phyloP scores from a whole-genome alignment of 1,140 invertebrate species.

The Camponotus floridanus region DNA sequence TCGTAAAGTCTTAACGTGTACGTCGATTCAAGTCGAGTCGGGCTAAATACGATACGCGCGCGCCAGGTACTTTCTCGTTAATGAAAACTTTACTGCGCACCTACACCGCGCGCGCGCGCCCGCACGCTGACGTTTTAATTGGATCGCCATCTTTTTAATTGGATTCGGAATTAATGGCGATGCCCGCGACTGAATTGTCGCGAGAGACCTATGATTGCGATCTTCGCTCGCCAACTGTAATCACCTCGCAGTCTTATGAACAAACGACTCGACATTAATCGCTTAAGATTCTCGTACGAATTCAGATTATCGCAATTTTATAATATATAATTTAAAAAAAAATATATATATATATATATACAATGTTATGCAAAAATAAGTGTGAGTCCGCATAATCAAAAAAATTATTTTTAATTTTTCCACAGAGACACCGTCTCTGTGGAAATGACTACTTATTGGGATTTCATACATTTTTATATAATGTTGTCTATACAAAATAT shows the following conservation, averaged over 20 bases:
- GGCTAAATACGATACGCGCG: conserved; percentile 57
- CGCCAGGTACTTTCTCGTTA: conserved; percentile 75
- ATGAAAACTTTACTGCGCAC: conserved; percentile 75
- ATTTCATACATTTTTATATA: background rate
- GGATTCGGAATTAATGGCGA: conserved; percentile 71
- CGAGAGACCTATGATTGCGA: conserved; percentile 34
- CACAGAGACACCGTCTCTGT: background rate
- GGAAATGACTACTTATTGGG: background rate
- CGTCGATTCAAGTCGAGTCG: conserved; percentile 52
- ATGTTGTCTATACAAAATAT: background rate
- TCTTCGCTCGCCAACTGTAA: conserved; percentile 25
- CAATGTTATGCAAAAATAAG: background rate
- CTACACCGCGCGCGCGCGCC: background rate
- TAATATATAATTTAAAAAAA: too few relatives aligned
- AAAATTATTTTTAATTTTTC: background rate
- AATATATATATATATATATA: too few relatives aligned
- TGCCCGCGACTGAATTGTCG: conserved; percentile 56
- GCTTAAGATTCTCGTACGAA: background rate
- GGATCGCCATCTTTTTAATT: conserved; percentile 77
- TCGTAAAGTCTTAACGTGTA: conserved; percentile 56
- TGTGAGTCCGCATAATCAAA: background rate
- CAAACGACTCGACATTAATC: background rate
- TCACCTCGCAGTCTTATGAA: background rate
- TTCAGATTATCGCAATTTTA: background rate
- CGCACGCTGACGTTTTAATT: conserved; percentile 70